phyloP scores from a whole-genome alignment of 2,113 vertebrate species.

The Antechinus flavipes region DNA sequence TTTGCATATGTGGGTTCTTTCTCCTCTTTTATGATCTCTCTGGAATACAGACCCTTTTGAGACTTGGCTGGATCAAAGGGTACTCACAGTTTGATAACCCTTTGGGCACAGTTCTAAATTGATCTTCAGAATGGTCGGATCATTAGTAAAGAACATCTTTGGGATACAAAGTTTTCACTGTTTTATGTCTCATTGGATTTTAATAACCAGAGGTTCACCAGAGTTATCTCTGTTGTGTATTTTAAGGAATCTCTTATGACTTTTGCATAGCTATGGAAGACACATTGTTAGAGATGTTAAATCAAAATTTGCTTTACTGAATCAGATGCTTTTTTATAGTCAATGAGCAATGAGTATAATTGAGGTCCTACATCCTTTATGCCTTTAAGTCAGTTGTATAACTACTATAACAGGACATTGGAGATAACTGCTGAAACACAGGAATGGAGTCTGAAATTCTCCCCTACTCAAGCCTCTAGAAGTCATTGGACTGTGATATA shows the following conservation, averaged over 20 bases:
- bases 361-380: neutral
- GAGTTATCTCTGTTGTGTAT: neutral
- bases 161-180: neutral
- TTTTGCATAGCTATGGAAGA: neutral
- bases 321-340: neutral
- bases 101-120: neutral
- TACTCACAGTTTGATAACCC: no score
- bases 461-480: neutral
- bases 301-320: neutral
- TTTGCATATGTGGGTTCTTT: no score
- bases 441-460: neutral
- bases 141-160: neutral
- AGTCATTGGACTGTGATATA: neutral
- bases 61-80: no score
- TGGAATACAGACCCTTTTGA: no score
- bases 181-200: neutral
- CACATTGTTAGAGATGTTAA: neutral
- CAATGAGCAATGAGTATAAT: neutral
- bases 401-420: neutral
- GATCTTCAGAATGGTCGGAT: neutral
- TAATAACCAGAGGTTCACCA: neutral
- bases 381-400: neutral
- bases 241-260: neutral
- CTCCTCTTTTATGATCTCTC: no score
- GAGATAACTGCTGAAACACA: neutral